phyloP scores from a whole-genome alignment of 2,797 vertebrate genomes.

The Falco concolor region DNA sequence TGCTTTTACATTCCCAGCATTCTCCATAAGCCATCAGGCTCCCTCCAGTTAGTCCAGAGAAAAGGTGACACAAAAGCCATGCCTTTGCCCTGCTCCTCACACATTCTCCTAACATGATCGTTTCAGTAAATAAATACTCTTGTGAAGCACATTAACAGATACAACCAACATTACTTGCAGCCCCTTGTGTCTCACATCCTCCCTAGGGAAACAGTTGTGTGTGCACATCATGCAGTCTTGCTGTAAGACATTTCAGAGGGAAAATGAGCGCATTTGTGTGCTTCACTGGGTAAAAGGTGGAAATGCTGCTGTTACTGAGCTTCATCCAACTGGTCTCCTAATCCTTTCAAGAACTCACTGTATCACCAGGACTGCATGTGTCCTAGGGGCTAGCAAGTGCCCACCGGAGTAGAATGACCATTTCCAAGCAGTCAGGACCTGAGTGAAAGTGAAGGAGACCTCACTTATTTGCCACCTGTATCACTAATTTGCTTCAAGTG shows the following conservation, averaged over 20 bases:
- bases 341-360: neutral
- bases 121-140: neutral
- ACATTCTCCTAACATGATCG: neutral
- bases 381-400: neutral
- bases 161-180: neutral
- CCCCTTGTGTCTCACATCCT: neutral
- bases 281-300: neutral
- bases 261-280: neutral
- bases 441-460: neutral
- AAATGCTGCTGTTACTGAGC: neutral
- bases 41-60: neutral
- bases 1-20: neutral
- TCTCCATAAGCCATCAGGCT: neutral
- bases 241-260: neutral
- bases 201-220: neutral
- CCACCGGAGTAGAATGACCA: neutral
- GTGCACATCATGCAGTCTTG: neutral
- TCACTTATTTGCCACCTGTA: neutral
- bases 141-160: neutral
- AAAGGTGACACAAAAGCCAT: neutral
- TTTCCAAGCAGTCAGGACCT: neutral
- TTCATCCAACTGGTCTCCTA: neutral
- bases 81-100: neutral
- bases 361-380: neutral
- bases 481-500: neutral